A percentile compares a stretch with the other conserved stretches of the same genome.
These are phyloP conservation scores for Capromys pilorides DNA, from an alignment of 2,797 vertebrate genomes.

Conservation along the genomic window DNA sequence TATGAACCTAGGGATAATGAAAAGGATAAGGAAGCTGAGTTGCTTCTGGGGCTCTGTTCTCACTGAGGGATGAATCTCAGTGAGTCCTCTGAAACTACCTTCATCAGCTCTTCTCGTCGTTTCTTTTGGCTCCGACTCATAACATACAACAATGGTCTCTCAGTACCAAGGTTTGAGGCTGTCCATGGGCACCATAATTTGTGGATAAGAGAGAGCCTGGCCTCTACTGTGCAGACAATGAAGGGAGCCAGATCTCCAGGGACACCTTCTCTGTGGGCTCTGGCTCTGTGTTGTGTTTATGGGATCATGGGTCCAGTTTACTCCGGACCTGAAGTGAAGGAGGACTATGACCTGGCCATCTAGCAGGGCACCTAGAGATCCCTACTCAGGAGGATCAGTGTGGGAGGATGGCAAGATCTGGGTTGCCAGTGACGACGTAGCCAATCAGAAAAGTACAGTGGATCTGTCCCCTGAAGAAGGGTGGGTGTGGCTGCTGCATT, in stretches of 20 bases:
- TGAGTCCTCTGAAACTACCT: no score
- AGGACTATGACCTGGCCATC: conserved; percentile 93
- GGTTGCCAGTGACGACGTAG: conserved; percentile 91
- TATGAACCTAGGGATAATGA: no score
- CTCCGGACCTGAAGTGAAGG: conserved; percentile 88
- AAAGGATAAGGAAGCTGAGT: no score
- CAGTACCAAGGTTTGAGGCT: conserved; percentile 87
- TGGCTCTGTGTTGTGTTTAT: conserved; percentile 94
- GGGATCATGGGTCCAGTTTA: conserved; percentile 94
- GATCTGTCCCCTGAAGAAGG: conserved; percentile 33
- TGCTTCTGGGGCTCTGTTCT: no score
- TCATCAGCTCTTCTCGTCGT: no score
- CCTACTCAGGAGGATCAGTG: conserved; percentile 93
- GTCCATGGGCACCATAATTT: conserved; percentile 97
- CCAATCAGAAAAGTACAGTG: conserved; percentile 87
- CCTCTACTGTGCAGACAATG: conserved; percentile 95
- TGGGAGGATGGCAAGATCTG: conserved; percentile 91
- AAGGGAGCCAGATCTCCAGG: conserved; percentile 92
- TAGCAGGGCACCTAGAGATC: conserved; percentile 95
- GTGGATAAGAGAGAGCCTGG: conserved; percentile 91
- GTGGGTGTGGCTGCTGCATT: neutral
- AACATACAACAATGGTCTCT: no score
- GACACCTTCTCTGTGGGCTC: conserved; percentile 93
- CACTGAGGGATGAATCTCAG: no score
- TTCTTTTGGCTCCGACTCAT: no score